Conservation (phyloP, 2,888 invertebrate genomes). For the Panopea generosa region DNA sequence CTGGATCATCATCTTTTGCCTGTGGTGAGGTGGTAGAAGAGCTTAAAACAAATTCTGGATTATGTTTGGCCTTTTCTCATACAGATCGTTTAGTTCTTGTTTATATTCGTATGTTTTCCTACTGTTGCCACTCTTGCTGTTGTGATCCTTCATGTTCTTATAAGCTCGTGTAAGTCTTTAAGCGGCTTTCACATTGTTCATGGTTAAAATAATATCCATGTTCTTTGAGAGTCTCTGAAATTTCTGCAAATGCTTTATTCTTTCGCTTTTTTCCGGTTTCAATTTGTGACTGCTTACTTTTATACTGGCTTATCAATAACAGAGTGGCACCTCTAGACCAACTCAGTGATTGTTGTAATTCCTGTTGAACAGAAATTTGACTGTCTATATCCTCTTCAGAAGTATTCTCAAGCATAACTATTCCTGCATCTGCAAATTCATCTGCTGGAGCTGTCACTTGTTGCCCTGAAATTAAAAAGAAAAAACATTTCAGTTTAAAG, state of each 20-base stretch:
- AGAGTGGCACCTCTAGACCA: too few relatives aligned
- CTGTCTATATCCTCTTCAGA: too few relatives aligned
- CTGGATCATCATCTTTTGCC: slow-evolving; percentile 5
- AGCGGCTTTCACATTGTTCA: slow-evolving; percentile 17
- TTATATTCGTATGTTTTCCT: slow-evolving; percentile 7
- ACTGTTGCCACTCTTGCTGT: slow-evolving; percentile 11
- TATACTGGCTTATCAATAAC: slow-evolving; percentile 18
- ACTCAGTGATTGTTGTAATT: too few relatives aligned
- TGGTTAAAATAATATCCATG: not conserved
- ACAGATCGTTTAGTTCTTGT: slow-evolving; percentile 20
- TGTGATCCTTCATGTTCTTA: slow-evolving; percentile 23
- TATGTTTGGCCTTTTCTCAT: slow-evolving; percentile 23
- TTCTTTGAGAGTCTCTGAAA: slow-evolving; percentile 8
- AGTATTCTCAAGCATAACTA: not conserved
- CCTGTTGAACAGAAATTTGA: too few relatives aligned
- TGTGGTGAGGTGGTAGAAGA: slow-evolving; percentile 1
- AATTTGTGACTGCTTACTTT: slow-evolving; percentile 28
- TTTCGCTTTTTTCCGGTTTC: slow-evolving; percentile 19
- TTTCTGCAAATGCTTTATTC: slow-evolving; percentile 18
- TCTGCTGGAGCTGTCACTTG: too few relatives aligned
- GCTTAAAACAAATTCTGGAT: slow-evolving; percentile 17
- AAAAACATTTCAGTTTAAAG: slow-evolving; percentile 1
- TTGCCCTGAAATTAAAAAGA: too few relatives aligned
- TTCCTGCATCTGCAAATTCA: slow-evolving; percentile 2
- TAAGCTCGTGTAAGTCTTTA: slow-evolving; percentile 25